Evolutionary conservation across 2,797 vertebrate species (phyloP).

Genomic region (Sebastes itinus): DNA sequence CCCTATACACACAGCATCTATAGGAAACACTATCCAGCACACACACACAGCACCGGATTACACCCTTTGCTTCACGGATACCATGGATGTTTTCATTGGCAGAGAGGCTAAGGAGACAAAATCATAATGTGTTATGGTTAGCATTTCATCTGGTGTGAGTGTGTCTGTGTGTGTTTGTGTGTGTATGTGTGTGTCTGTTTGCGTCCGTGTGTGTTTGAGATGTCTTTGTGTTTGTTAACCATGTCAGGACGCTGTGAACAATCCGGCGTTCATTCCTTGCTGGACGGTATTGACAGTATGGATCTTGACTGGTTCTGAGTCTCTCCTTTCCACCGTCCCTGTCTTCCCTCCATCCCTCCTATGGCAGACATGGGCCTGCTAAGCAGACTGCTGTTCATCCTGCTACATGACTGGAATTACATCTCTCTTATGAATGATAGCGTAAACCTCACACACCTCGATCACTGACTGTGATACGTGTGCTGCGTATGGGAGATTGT

Average conservation of each 20-base stretch:
- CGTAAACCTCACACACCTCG: slow-evolving; percentile 55
- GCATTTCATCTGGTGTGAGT: slow-evolving; percentile 68
- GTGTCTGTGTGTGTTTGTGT: slow-evolving; percentile 42
- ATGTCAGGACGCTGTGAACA: slow-evolving; percentile 57
- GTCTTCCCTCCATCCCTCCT: slow-evolving; percentile 62
- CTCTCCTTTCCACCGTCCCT: slow-evolving; percentile 38
- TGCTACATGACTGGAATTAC: slow-evolving; percentile 84
- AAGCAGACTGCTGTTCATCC: slow-evolving; percentile 77
- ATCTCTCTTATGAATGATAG: slow-evolving; percentile 66
- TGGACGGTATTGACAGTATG: slow-evolving; percentile 51
- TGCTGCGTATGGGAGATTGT: slow-evolving; percentile 26
- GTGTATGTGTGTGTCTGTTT: slow-evolving; percentile 50
- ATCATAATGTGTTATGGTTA: slow-evolving; percentile 82
- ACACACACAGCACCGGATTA: slow-evolving; percentile 53
- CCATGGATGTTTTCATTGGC: slow-evolving; percentile 69
- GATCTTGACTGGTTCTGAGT: slow-evolving; percentile 61
- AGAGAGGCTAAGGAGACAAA: slow-evolving; percentile 68
- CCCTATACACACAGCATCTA: slow-evolving; percentile 73
- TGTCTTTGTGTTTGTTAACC: slow-evolving; percentile 52
- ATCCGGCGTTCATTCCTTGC: slow-evolving; percentile 31
- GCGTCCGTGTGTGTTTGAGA: slow-evolving; percentile 32
- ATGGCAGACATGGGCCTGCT: slow-evolving; percentile 78
- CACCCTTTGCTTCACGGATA: slow-evolving; percentile 53
- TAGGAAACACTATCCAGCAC: slow-evolving; percentile 59
- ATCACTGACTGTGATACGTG: slow-evolving; percentile 40